Evolutionary conservation across 1,140 invertebrate species (phyloP).

Genomic region (Aphelinus atriplicis): DNA sequence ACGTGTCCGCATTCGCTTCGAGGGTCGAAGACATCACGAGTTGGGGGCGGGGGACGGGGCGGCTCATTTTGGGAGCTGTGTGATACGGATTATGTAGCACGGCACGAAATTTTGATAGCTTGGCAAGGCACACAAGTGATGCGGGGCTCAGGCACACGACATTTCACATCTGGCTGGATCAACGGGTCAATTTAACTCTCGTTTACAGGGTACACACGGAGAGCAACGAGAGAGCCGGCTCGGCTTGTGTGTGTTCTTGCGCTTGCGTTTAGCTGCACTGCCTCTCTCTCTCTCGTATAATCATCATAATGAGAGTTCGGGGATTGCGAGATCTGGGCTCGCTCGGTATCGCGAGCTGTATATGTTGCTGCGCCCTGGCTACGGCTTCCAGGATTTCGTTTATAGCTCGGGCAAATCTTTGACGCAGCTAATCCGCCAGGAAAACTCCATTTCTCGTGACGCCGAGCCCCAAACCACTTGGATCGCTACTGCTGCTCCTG

Average conservation of each 20-base stretch:
- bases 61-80: too few species aligned
- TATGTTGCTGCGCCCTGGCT: background rate
- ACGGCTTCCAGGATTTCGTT: background rate
- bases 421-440: constrained; percentile 15
- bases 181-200: constrained; percentile 36
- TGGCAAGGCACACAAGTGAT: background rate
- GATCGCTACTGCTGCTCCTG: too few species aligned
- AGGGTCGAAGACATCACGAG: too few species aligned
- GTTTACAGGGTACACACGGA: constrained; percentile 25
- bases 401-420: constrained; percentile 15
- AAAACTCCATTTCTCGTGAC: constrained; percentile 12
- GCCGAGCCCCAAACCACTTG: background rate
- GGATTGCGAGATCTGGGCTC: background rate
- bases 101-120: constrained; percentile 24
- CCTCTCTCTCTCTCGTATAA: constrained; percentile 1
- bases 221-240: too few species aligned
- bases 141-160: constrained; percentile 6
- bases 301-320: constrained; percentile 18
- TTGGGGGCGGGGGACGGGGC: too few species aligned
- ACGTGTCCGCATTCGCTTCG: too few species aligned
- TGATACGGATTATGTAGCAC: too few species aligned
- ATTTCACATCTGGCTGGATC: constrained; percentile 34
- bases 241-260: background rate
- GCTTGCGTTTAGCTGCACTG: too few species aligned
- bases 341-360: background rate